Evolutionary conservation across 2,888 invertebrate genomes (phyloP), one percentile per base, ranked within the genome.

Genomic region (Leucoptera coffeella): DNA sequence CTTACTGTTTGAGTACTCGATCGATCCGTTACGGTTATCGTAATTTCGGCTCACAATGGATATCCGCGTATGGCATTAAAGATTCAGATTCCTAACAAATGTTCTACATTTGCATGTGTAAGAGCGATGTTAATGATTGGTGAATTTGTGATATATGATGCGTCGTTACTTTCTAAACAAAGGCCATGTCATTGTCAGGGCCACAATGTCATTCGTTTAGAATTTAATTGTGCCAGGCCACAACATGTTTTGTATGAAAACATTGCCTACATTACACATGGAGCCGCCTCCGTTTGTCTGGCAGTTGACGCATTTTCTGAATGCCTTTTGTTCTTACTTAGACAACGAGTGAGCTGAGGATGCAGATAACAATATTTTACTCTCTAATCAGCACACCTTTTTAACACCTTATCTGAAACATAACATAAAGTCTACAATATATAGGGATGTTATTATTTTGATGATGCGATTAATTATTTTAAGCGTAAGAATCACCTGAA

Each of bases 291-390:
- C 57, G 47, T 47, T 38, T 37, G 38, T 32, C 45, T 44, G 41
- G 45, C 47, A 47, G 45, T 33, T 41, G 45, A 47, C 53, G 53
- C 55, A 56, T 52, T 52, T 55, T 50, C 59, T 67, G 62, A 65
- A 64, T 52, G 46, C 46, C 54, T 47, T 58, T 67, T 69, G 67
- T 69, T 65, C 69, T 64, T 62, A 53, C 43, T 47, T 48, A 38
- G 48, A 61, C 60, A 61, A 55, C 57, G 35, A 37, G 4, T n/a
- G n/a, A n/a, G n/a, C n/a, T n/a, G n/a, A n/a, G n/a, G n/a, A n/a
- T n/a, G n/a, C n/a, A n/a, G n/a, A n/a, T n/a, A n/a, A n/a, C n/a
- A n/a, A n/a, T n/a, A n/a, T n/a, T n/a, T n/a, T n/a, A n/a, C n/a
- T n/a, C n/a, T n/a, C n/a, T n/a, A n/a, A n/a, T n/a, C n/a, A n/a